Base-by-base conservation (phyloP, 1,140 invertebrate species). In the Gonatopus flavifemur region DNA sequence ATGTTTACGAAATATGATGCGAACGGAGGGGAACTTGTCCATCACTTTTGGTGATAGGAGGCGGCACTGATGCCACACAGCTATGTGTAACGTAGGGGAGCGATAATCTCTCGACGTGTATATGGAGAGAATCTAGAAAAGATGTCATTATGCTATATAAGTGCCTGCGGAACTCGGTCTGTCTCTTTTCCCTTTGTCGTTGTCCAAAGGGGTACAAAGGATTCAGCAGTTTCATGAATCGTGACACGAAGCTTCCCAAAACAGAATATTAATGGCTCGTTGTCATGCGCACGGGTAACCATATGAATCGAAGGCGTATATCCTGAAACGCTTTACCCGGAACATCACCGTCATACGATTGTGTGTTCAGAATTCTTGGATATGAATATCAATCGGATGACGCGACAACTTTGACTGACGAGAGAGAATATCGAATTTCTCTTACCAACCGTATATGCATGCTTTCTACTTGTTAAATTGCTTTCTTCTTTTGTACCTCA, bases 1-100 rank as follows among this genome's bases (percentile, higher is more conserved):
- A 70, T 62, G 41, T 60, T 64, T 66, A 64, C 65, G 64, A 73
- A 73, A 67, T 70, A 69, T 67, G 67, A 71, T 68, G 53, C 63
- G 64, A 59, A 65, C 56, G 60, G 61, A 57, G 56, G 53, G 55
- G 55, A n/a, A n/a, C 53, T 61, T 67, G 67, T 70, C 67, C 61
- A 57, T 67, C 62, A 71, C 54, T 63, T 59, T 60, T 16, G 51
- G 28, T 58, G 59, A 55, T 62, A 62, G 49, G 44, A 59, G 46
- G 52, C 45, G 56, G 44, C 36, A 50, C 32, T 48, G 40, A 56
- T 64, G n/a, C n/a, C n/a, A n/a, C n/a, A n/a, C n/a, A n/a, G n/a
- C 28, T 31, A 22, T 20, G 28, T 15, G 32, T 35, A 28, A 44
- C 47, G 51, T 44, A 56, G 53, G 59, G 58, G 62, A 62, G 54